Evolutionary conservation across 2,888 invertebrate genomes (phyloP).

Genomic region (Dolichopus griseipennis): DNA sequence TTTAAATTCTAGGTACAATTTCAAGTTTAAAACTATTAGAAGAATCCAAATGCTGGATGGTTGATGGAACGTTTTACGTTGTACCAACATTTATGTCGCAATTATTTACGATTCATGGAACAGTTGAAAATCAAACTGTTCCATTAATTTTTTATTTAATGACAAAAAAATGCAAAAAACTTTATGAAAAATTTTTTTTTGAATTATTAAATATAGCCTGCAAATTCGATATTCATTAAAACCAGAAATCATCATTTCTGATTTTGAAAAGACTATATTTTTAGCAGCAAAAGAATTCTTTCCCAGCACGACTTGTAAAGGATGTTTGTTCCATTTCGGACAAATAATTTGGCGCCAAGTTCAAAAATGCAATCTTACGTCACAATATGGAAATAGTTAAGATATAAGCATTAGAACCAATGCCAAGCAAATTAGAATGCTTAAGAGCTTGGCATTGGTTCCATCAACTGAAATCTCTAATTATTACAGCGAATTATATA

Average conservation of each 20-base stretch:
- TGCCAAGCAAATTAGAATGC: constrained; percentile 10
- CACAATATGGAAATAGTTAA: not conserved
- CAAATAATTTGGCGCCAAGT: constrained; percentile 3
- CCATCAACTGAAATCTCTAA: not conserved
- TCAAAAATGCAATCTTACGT: not conserved
- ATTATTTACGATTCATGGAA: constrained; percentile 8
- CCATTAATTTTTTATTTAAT: not conserved
- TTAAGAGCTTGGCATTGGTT: constrained; percentile 2
- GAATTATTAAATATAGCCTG: not conserved
- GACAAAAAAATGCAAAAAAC: not conserved
- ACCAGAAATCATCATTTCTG: constrained; percentile 3
- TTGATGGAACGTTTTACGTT: constrained; percentile 10
- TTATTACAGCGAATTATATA: not conserved
- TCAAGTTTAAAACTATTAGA: too few relatives aligned
- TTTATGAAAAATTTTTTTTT: not conserved
- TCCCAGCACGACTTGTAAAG: too few relatives aligned
- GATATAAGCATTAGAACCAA: not conserved
- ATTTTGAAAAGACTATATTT: not conserved
- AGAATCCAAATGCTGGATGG: too few relatives aligned
- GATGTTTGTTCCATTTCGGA: too few relatives aligned
- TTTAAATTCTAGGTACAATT: too few relatives aligned
- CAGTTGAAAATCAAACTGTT: not conserved
- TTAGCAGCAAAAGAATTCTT: not conserved
- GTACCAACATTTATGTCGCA: constrained; percentile 13
- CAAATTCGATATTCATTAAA: not conserved